Evolutionary conservation across 1,140 invertebrate genomes (phyloP).

Genomic region (Rhynchophorus ferrugineus): DNA sequence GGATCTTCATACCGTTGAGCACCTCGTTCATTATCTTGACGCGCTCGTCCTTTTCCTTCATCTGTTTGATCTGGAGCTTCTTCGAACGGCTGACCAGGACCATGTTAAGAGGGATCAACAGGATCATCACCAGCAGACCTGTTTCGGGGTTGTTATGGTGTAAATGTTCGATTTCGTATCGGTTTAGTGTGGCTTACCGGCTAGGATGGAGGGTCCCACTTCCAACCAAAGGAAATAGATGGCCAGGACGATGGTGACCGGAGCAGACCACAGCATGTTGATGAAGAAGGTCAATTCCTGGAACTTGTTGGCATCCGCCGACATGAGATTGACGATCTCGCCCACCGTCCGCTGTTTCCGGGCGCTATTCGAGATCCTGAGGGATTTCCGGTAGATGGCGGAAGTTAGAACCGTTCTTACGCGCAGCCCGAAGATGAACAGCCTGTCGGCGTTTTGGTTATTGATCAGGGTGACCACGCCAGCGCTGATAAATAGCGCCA

Average conservation of each 20-base stretch:
- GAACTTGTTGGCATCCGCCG: conserved; percentile 75
- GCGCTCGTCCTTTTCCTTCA: conserved; percentile 86
- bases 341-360: conserved; percentile 81
- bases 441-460: conserved; percentile 83
- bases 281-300: conserved; percentile 83
- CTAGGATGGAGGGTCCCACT: conserved; percentile 75
- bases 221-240: conserved; percentile 85
- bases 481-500: conserved; percentile 68
- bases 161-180: no score
- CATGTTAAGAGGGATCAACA: conserved; percentile 84
- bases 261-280: conserved; percentile 95
- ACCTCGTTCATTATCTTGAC: conserved; percentile 69
- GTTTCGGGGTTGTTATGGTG: neutral
- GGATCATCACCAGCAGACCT: conserved; percentile 80
- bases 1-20: conserved; percentile 19
- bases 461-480: conserved; percentile 79
- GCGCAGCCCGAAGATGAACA: conserved; percentile 84
- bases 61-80: conserved; percentile 75
- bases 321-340: conserved; percentile 79
- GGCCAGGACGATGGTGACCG: conserved; percentile 79
- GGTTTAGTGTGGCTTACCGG: conserved; percentile 52
- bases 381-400: conserved; percentile 85
- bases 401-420: conserved; percentile 86
- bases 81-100: conserved; percentile 76
- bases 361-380: conserved; percentile 67